Evolutionary conservation across 2,888 invertebrate species (phyloP), one percentile per base, ranked within the genome.

Genomic region (Acheta domesticus): DNA sequence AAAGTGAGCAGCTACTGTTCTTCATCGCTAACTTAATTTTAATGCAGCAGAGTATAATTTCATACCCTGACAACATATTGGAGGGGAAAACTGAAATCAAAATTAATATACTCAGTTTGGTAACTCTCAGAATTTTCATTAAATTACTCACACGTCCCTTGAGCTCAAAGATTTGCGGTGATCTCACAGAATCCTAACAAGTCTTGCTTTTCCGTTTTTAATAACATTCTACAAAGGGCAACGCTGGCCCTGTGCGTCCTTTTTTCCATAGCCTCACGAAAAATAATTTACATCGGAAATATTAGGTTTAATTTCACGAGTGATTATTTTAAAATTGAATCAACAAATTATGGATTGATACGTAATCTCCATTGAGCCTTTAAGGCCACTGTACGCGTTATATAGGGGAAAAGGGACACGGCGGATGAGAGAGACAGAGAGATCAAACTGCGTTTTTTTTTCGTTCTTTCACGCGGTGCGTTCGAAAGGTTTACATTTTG

Each of bases 271-370:
- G 62, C 16, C 14, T 14, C n/a, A 62, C 62, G 62, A 62, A 62
- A 62, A 62, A 62, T 62, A 76, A 76, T 21, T 76, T 48, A 76
- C 48, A 49, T 76, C 48, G 48, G n/a, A 19, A 48, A 76, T 48
- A 76, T 76, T 76, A 36, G 48, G 23, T 21, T 21, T 76, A 76
- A 76, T 76, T 76, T 48, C 76, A 76, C 36, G 48, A 76, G 79
- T 50, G 79, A 79, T 76, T 79, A 62, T 79, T 79, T 79, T 79
- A 79, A 79, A 79, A 76, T 62, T 76, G 76, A 76, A 76, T 76
- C 76, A 76, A 76, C 76, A 76, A 76, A 76, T 76, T 76, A 76
- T 76, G 76, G 76, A 75, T 75, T 75, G 75, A 36, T 23, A 36
- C 16, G 23, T 76, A 76, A 76, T 76, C 76, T 76, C 48, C 76